Evolutionary conservation across 1,140 invertebrate species (phyloP).

Genomic region (Tenebrio molitor): DNA sequence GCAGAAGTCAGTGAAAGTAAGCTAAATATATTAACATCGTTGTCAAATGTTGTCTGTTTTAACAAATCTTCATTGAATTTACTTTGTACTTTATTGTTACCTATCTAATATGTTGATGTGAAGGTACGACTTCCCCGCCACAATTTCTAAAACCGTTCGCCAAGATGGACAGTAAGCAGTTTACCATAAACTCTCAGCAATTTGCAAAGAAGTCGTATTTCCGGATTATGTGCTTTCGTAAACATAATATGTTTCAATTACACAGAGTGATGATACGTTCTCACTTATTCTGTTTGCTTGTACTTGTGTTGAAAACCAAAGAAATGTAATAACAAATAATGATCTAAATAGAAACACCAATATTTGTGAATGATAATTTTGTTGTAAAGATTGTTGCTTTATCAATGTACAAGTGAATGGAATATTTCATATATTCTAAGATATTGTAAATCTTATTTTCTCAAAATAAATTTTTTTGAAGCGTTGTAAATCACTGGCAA

Average conservation of each 20-base stretch:
- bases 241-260: neutral
- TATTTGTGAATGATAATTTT: constrained; percentile 46
- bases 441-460: constrained; percentile 47
- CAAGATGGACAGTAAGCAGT: neutral
- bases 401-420: constrained; percentile 51
- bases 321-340: constrained; percentile 43
- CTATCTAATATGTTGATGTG: constrained; percentile 14
- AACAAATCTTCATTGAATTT: constrained; percentile 27
- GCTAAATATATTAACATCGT: constrained; percentile 47
- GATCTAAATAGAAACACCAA: constrained; percentile 48
- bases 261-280: neutral
- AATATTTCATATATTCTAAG: constrained; percentile 47
- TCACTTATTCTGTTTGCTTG: constrained; percentile 41
- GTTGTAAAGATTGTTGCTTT: constrained; percentile 52
- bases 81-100: constrained; percentile 26
- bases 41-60: constrained; percentile 48
- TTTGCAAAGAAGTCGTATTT: constrained; percentile 22
- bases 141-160: neutral
- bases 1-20: constrained; percentile 29
- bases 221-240: neutral
- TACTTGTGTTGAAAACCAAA: constrained; percentile 29
- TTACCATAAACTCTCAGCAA: constrained; percentile 15
- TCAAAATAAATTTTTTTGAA: constrained; percentile 46
- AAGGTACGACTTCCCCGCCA: neutral
- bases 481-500: constrained; percentile 23